Evolutionary conservation across 2,888 invertebrate species (phyloP), one percentile per base, ranked within the genome.

Genomic region (Dryococelus australis): DNA sequence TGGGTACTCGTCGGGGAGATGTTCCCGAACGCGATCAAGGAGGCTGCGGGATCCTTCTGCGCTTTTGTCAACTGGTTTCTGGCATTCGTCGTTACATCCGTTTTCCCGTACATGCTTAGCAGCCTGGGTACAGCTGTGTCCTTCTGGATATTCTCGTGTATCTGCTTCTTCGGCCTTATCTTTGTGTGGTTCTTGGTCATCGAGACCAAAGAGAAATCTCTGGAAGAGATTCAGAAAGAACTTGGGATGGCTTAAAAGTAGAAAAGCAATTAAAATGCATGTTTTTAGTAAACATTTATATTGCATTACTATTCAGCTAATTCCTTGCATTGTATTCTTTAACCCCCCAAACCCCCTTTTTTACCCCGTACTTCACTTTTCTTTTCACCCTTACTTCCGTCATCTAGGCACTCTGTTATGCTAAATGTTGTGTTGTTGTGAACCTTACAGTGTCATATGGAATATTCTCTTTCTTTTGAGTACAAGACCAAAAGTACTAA

Each of bases 1-100:
- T 96, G 96, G 97, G 93, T 94, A 24, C 97, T 98, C 97, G 96
- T 98, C 95, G 97, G 98, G 87, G 98, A 98, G 93, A 97, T 98
- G 90, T 93, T 98, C 91, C 97, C 99, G 90, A 87, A 91, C 0
- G 89, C 28, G 13, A 43, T 83, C 83, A 83, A 83, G 83, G 83
- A 43, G 28, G 43, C 43, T n/a, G 83, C 83, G 9, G 83, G 83
- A 2, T 83, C 83, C 20, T 43, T 83, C 83, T 43, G 83, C 83
- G 83, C 83, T 20, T 83, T 83, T 35, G 24, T 83, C 35, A 83
- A 83, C 83, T 83, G 83, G 83, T 43, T 83, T 35, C 35, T 83
- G 28, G 83, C 83, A 20, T 83, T 83, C 83, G 43, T 83, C 83
- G 35, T 83, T 8, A 83, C 35, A 4, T 83, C n/a, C 1, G 43